A percentile compares a stretch with the other conserved stretches of the same genome.
Conservation (phyloP, 2,797 vertebrate species). For the Centroberyx gerrardi region DNA sequence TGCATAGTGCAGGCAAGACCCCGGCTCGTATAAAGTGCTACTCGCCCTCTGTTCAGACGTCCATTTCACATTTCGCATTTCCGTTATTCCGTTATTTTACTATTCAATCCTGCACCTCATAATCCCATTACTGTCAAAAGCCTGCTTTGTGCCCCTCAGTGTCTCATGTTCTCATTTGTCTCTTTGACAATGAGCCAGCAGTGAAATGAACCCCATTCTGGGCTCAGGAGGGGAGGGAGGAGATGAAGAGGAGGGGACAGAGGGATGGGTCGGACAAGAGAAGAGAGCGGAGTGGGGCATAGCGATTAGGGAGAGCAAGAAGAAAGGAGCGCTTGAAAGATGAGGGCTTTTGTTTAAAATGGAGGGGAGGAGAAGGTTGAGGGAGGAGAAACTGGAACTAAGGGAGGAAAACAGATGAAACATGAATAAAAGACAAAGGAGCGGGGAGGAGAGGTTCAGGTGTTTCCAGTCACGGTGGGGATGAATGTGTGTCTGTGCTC, state of each 20-base stretch:
- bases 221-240: conserved; percentile 31
- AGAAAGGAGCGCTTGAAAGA: neutral
- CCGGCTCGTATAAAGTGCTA: conserved; percentile 37
- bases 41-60: conserved; percentile 51
- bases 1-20: conserved; percentile 23
- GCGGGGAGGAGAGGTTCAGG: neutral
- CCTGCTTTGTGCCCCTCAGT: conserved; percentile 53
- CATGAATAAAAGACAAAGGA: neutral
- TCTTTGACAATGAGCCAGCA: conserved; percentile 64
- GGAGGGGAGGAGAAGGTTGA: conserved; percentile 1
- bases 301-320: conserved; percentile 1
- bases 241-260: conserved; percentile 36
- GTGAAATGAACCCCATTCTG: conserved; percentile 58
- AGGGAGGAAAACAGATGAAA: neutral
- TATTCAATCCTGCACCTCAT: conserved; percentile 63
- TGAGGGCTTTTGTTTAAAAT: conserved; percentile 16
- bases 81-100: conserved; percentile 55
- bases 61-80: conserved; percentile 64
- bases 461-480: conserved; percentile 5
- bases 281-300: conserved; percentile 10
- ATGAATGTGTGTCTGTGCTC: conserved; percentile 27
- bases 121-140: conserved; percentile 72
- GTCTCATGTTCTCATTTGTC: conserved; percentile 71
- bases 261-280: conserved; percentile 27
- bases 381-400: neutral